phyloP scores from a whole-genome alignment of 2,797 vertebrate genomes.

The Gallirallus australis region DNA sequence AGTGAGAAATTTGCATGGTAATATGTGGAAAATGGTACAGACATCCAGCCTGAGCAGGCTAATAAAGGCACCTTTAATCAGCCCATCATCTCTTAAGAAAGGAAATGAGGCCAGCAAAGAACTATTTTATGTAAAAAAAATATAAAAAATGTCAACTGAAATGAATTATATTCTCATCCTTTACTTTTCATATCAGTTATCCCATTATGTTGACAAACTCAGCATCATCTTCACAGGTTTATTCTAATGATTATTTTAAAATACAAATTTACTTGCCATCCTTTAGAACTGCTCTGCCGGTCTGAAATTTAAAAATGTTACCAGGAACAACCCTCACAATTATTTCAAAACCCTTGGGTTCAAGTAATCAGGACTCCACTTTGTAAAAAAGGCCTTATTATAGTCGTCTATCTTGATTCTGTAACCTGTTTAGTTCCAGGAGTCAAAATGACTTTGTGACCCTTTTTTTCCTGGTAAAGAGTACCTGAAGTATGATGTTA shows the following conservation, averaged over 20 bases:
- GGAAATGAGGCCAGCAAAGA: neutral
- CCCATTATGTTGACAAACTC: neutral
- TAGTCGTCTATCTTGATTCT: neutral
- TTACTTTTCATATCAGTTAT: neutral
- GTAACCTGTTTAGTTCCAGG: neutral
- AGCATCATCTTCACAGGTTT: neutral
- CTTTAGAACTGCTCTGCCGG: neutral
- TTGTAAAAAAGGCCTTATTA: neutral
- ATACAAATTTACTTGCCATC: neutral
- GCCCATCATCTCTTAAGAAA: neutral
- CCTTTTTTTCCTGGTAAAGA: neutral
- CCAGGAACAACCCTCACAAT: neutral
- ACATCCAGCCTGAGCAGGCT: neutral
- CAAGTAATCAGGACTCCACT: neutral
- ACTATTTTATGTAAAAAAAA: neutral
- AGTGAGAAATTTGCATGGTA: neutral
- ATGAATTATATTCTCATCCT: neutral
- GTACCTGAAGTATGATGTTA: neutral
- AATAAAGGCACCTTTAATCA: neutral
- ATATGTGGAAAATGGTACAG: neutral
- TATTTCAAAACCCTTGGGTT: neutral
- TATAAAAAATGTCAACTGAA: neutral
- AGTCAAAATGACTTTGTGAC: neutral
- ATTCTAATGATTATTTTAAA: neutral
- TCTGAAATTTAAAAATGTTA: neutral